Evolutionary conservation across 2,888 invertebrate species (phyloP).

Genomic region (Pollenia angustigena): DNA sequence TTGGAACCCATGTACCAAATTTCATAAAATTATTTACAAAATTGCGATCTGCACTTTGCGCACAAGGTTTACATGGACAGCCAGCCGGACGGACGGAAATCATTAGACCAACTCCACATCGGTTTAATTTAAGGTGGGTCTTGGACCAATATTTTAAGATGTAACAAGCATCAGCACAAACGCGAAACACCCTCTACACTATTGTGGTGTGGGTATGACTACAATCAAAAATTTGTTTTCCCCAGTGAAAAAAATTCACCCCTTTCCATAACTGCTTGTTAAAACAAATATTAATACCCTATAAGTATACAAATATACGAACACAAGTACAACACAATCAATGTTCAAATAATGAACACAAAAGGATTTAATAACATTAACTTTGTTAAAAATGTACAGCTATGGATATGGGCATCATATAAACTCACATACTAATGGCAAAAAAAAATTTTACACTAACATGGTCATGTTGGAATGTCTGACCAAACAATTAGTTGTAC

Average conservation of each 20-base stretch:
- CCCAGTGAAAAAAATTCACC: background rate
- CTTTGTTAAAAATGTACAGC: constrained; percentile 50
- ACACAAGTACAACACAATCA: constrained; percentile 41
- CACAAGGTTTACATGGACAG: no score
- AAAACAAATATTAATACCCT: constrained; percentile 26
- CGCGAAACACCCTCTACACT: no score
- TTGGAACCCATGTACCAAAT: no score
- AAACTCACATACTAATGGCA: constrained; percentile 25
- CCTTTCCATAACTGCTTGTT: constrained; percentile 2
- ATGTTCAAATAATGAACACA: constrained; percentile 58
- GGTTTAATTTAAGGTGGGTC: no score
- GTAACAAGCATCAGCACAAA: no score
- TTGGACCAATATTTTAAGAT: no score
- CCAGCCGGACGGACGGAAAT: no score
- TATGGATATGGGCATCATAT: constrained; percentile 40
- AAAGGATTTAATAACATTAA: constrained; percentile 62
- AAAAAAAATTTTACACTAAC: constrained; percentile 28
- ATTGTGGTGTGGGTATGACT: no score
- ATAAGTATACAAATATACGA: constrained; percentile 13
- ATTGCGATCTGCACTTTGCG: no score
- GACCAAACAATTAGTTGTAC: constrained; percentile 8
- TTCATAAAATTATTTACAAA: no score
- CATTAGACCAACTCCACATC: no score
- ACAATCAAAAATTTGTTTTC: background rate
- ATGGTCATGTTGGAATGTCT: constrained; percentile 31